phyloP scores from a whole-genome alignment of 2,797 vertebrate species.

The Microctenopoma steveboyesi region DNA sequence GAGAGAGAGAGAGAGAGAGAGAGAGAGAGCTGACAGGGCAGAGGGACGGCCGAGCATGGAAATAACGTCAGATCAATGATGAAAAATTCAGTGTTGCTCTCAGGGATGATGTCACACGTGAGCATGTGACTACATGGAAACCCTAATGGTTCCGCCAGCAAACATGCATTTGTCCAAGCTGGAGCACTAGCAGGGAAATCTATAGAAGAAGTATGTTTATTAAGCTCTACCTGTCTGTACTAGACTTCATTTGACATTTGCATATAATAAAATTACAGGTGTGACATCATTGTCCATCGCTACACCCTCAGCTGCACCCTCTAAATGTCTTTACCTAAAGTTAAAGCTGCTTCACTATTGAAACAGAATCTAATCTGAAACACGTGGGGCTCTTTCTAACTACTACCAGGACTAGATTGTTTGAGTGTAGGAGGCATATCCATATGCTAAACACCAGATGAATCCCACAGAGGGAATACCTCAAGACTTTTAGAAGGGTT shows the following conservation, averaged over 20 bases:
- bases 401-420: background rate
- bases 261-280: background rate
- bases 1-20: slow-evolving; percentile 49
- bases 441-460: background rate
- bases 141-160: slow-evolving; percentile 49
- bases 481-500: background rate
- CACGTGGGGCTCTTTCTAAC: background rate
- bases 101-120: slow-evolving; percentile 58
- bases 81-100: slow-evolving; percentile 70
- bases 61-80: slow-evolving; percentile 80
- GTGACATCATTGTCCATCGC: background rate
- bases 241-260: slow-evolving; percentile 5
- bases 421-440: background rate
- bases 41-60: slow-evolving; percentile 71
- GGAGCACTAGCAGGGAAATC: background rate
- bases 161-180: slow-evolving; percentile 15
- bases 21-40: slow-evolving; percentile 63
- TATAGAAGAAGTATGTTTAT: background rate
- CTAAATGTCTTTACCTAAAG: background rate
- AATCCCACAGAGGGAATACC: background rate
- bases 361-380: background rate
- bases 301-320: background rate
- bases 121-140: slow-evolving; percentile 39
- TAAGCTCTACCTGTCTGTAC: background rate
- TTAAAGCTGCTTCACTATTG: background rate